Evolutionary conservation across 1,140 invertebrate genomes (phyloP).

Genomic region (Drosophila parvula): DNA sequence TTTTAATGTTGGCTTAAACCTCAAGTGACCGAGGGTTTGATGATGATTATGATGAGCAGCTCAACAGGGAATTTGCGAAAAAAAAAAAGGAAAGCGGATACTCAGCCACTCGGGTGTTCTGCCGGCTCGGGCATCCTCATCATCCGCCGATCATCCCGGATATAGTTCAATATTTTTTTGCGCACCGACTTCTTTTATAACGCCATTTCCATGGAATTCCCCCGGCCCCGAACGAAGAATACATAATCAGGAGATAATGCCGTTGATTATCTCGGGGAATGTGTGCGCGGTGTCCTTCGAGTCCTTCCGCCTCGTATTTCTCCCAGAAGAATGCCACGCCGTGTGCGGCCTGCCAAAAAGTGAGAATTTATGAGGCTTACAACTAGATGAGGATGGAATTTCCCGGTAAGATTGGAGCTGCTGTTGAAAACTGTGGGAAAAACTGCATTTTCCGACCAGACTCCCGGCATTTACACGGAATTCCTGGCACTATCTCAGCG

Average conservation of each 20-base stretch:
- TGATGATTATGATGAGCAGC: slow-evolving; percentile 54
- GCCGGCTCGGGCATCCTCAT: slow-evolving; percentile 56
- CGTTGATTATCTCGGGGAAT: slow-evolving; percentile 79
- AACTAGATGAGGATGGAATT: slow-evolving; percentile 12
- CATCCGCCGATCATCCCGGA: slow-evolving; percentile 77
- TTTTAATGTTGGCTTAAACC: slow-evolving; percentile 77
- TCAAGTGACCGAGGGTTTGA: slow-evolving; percentile 81
- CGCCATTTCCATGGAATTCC: slow-evolving; percentile 76
- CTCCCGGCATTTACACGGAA: slow-evolving; percentile 29
- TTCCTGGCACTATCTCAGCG: slow-evolving; percentile 19
- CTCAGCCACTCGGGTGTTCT: slow-evolving; percentile 73
- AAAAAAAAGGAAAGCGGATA: slow-evolving; percentile 67
- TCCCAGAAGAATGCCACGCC: slow-evolving; percentile 36
- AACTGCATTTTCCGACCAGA: slow-evolving; percentile 41
- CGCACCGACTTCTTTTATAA: slow-evolving; percentile 52
- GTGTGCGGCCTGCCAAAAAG: slow-evolving; percentile 67
- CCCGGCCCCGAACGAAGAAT: slow-evolving; percentile 22
- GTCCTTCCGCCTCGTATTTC: slow-evolving; percentile 72
- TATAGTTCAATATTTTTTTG: slow-evolving; percentile 76
- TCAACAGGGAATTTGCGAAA: slow-evolving; percentile 63
- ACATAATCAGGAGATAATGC: slow-evolving; percentile 78
- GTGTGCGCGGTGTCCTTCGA: slow-evolving; percentile 60
- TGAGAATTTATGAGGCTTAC: slow-evolving; percentile 51
- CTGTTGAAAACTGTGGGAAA: slow-evolving; percentile 38
- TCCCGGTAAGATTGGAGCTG: slow-evolving; percentile 39